Evolutionary conservation across 2,113 vertebrate genomes (phyloP).

Genomic region (Neomonachus schauinslandi): DNA sequence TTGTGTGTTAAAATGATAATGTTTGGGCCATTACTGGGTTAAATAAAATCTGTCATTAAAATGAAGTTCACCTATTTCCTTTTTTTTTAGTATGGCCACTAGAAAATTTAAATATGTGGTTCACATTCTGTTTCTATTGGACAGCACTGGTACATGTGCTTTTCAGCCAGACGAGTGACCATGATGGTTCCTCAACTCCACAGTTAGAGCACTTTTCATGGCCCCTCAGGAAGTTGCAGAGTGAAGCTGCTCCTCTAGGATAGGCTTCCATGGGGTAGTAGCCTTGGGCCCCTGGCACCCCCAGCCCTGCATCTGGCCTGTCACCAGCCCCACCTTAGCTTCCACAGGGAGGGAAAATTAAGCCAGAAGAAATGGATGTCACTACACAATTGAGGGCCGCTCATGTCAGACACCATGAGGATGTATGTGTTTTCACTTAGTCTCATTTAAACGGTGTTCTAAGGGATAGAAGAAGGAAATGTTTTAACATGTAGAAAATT

Average conservation of each 20-base stretch:
- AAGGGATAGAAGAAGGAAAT: neutral
- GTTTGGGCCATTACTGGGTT: neutral
- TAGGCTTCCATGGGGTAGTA: neutral
- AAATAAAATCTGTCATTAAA: slow-evolving; percentile 41
- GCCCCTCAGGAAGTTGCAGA: neutral
- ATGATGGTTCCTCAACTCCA: neutral
- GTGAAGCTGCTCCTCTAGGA: neutral
- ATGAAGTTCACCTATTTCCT: neutral
- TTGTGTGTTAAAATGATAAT: neutral
- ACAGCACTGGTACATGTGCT: neutral
- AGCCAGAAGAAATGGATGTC: neutral
- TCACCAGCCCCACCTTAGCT: neutral
- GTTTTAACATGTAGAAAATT: neutral
- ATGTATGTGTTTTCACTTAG: neutral
- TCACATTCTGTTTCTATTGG: neutral
- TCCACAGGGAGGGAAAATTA: neutral
- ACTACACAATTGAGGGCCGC: neutral
- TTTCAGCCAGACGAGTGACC: neutral
- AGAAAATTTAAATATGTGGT: neutral
- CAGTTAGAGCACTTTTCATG: neutral
- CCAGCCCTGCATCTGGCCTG: neutral
- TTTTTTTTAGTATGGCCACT: neutral
- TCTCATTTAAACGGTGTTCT: neutral
- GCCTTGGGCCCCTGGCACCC: neutral
- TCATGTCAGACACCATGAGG: neutral